phyloP scores from a whole-genome alignment of 2,113 vertebrate genomes.

The Natator depressus region DNA sequence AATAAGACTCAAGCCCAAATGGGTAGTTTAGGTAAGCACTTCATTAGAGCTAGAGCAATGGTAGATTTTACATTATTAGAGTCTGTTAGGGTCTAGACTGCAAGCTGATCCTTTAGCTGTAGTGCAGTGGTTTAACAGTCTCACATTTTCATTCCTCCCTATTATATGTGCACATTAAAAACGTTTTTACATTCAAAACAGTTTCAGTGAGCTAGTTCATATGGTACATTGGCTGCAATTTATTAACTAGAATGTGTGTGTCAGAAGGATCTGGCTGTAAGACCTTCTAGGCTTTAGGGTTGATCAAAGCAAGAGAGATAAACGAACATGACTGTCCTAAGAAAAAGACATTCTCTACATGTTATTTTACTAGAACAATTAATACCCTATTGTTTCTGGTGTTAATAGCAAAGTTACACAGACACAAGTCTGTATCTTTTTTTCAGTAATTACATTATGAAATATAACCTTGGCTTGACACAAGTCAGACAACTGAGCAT shows the following conservation, averaged over 20 bases:
- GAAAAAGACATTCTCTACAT: neutral
- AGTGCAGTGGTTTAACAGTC: neutral
- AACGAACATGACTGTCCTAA: neutral
- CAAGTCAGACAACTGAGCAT: neutral
- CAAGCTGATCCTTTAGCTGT: neutral
- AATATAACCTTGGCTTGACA: neutral
- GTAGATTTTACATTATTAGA: neutral
- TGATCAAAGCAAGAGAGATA: neutral
- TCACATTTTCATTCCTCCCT: neutral
- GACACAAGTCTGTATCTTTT: neutral
- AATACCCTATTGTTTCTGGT: neutral
- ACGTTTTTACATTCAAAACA: neutral
- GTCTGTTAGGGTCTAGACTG: neutral
- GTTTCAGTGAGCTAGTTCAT: conserved; percentile 9
- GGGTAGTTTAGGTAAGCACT: neutral
- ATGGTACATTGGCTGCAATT: neutral
- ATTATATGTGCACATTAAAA: neutral
- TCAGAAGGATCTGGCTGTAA: neutral
- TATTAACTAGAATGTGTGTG: conserved; percentile 1
- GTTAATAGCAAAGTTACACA: conserved; percentile 33
- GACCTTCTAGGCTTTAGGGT: neutral
- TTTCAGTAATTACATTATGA: neutral
- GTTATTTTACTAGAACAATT: neutral
- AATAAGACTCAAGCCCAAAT: neutral
- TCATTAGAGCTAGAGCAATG: neutral